A percentile compares a stretch with the other conserved stretches of the same genome.
These are phyloP conservation scores for Cephus cinctus DNA, from an alignment of 1,140 invertebrate species.

Conservation along the genomic window DNA sequence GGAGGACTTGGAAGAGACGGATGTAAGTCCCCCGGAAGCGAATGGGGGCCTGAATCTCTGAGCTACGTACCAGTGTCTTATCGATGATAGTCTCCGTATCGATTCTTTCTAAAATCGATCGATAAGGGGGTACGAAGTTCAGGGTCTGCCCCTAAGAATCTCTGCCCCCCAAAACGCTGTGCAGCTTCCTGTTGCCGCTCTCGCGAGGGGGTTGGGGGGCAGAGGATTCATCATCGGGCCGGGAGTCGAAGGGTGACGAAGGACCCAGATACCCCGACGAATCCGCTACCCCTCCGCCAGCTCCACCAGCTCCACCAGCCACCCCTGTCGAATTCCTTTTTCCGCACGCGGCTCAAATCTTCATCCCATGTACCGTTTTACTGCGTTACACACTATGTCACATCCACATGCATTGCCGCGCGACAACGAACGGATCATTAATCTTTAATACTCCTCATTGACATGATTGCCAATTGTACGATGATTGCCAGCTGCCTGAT, in stretches of 20 bases:
- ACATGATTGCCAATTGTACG: no score
- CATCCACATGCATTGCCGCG: no score
- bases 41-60: no score
- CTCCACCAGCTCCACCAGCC: constrained; percentile 41
- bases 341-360: background rate
- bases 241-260: no score
- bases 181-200: constrained; percentile 49
- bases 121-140: no score
- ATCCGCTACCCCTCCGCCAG: constrained; percentile 42
- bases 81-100: background rate
- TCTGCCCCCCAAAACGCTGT: constrained; percentile 21
- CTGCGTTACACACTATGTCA: background rate
- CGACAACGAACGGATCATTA: no score
- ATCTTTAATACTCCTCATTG: no score
- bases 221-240: no score
- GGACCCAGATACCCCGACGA: no score
- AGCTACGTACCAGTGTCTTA: background rate
- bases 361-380: background rate
- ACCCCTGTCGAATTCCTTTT: background rate
- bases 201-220: constrained; percentile 49
- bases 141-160: constrained; percentile 14
- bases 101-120: background rate
- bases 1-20: constrained; percentile 86
- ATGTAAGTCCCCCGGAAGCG: constrained; percentile 74
- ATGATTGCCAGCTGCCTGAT: no score